Percentiles rank a stretch among this genome's conserved stretches.
These are phyloP conservation scores for Danionella cerebrum DNA, from an alignment of 2,113 vertebrate genomes.

Conservation along the genomic window DNA sequence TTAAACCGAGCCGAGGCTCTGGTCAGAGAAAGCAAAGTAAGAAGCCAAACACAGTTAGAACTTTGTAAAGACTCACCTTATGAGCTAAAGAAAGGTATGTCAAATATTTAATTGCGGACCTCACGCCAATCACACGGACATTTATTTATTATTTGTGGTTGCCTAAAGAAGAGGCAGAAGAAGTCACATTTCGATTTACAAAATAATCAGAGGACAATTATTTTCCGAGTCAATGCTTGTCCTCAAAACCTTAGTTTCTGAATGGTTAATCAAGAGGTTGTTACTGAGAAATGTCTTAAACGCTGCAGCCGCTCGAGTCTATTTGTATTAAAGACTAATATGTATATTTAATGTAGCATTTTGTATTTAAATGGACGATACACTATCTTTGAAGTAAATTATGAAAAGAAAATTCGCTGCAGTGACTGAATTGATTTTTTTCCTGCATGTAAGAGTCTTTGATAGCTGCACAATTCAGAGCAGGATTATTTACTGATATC, in stretches of 20 bases:
- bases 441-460: neutral
- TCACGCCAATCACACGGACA: constrained; percentile 64
- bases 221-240: constrained; percentile 78
- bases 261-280: constrained; percentile 75
- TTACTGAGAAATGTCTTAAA: constrained; percentile 84
- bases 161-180: constrained; percentile 55
- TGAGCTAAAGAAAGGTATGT: constrained; percentile 99
- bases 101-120: constrained; percentile 93
- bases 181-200: constrained; percentile 46
- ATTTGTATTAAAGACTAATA: constrained; percentile 98
- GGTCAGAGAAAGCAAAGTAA: constrained; percentile 89
- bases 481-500: neutral
- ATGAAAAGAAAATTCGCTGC: constrained; percentile 86
- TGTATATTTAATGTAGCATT: constrained; percentile 99
- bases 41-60: constrained; percentile 90
- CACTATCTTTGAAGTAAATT: constrained; percentile 99
- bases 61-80: constrained; percentile 97
- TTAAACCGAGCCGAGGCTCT: constrained; percentile 92
- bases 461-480: constrained; percentile 16
- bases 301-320: constrained; percentile 74
- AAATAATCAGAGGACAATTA: constrained; percentile 62
- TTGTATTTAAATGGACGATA: constrained; percentile 99
- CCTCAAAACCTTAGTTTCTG: constrained; percentile 74
- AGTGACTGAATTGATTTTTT: constrained; percentile 77
- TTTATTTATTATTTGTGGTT: constrained; percentile 73